Evolutionary conservation across 2,797 vertebrate genomes (phyloP).

Genomic region (Falco naumanni): DNA sequence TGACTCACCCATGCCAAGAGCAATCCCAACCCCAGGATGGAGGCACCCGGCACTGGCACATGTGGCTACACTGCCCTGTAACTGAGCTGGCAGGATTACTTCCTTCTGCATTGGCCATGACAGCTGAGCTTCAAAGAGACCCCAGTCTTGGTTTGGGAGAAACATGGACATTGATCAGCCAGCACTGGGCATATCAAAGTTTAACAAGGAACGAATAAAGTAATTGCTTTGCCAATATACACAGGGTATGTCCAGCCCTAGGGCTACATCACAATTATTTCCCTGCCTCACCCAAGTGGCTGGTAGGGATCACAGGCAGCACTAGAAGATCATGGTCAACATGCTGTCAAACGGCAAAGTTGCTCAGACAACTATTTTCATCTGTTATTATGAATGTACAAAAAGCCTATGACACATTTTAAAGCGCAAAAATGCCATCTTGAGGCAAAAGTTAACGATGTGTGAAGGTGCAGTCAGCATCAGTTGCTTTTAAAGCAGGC

Average conservation of each 20-base stretch:
- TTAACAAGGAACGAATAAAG: background rate
- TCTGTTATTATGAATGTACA: rapidly evolving
- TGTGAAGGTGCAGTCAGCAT: background rate
- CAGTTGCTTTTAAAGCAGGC: background rate
- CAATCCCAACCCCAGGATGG: background rate
- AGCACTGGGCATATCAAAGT: background rate
- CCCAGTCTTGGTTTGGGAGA: background rate
- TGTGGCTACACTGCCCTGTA: rapidly evolving
- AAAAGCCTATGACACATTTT: background rate
- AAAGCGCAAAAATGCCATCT: conserved; percentile 55
- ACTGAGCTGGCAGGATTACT: rapidly evolving
- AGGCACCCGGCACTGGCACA: background rate
- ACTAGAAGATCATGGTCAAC: background rate
- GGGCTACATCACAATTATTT: rapidly evolving
- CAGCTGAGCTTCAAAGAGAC: background rate
- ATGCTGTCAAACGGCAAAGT: rapidly evolving
- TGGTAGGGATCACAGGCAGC: background rate
- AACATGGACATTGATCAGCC: background rate
- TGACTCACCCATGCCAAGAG: background rate
- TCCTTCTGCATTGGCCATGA: background rate
- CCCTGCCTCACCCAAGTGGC: background rate
- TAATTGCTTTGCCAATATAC: background rate
- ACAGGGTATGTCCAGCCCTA: background rate
- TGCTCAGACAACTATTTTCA: background rate
- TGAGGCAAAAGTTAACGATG: background rate